phyloP scores from a whole-genome alignment of 2,888 invertebrate species.

The Drosophila lutescens region DNA sequence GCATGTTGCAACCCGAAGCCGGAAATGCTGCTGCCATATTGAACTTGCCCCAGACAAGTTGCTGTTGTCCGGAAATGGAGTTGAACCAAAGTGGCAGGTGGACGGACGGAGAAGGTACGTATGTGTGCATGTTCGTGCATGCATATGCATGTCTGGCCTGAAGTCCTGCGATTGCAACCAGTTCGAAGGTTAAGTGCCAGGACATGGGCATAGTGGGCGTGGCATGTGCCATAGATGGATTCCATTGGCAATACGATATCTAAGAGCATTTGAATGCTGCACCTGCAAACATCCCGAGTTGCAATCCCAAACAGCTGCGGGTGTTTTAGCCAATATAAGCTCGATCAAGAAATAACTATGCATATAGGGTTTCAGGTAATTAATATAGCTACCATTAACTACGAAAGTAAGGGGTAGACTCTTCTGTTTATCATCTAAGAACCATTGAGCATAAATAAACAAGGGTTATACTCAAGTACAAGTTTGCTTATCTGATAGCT shows the following conservation, averaged over 20 bases:
- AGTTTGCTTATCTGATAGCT: too few species aligned
- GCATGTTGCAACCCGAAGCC: slow-evolving; percentile 55
- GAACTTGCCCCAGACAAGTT: slow-evolving; percentile 62
- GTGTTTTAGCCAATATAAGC: too few species aligned
- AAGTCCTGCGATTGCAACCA: slow-evolving; percentile 5
- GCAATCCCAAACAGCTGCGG: background rate
- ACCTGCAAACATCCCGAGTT: background rate
- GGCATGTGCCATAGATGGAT: slow-evolving; percentile 14
- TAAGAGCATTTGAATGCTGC: too few species aligned
- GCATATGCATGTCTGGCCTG: slow-evolving; percentile 2
- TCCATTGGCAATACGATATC: background rate
- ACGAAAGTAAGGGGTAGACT: too few species aligned
- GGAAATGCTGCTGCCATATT: slow-evolving; percentile 69
- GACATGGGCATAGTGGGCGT: slow-evolving; percentile 2
- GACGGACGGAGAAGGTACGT: background rate
- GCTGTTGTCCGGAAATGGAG: slow-evolving; percentile 36
- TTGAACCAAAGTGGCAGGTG: background rate
- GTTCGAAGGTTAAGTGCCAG: slow-evolving; percentile 23
- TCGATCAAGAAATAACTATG: too few species aligned
- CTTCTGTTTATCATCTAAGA: too few species aligned
- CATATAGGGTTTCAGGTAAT: background rate
- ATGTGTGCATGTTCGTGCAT: too few species aligned
- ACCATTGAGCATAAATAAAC: too few species aligned
- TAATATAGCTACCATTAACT: background rate
- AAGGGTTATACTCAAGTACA: too few species aligned